These are phyloP conservation scores for Brachyistius frenatus DNA, from an alignment of 2,113 vertebrate genomes.

Conservation along the genomic window DNA sequence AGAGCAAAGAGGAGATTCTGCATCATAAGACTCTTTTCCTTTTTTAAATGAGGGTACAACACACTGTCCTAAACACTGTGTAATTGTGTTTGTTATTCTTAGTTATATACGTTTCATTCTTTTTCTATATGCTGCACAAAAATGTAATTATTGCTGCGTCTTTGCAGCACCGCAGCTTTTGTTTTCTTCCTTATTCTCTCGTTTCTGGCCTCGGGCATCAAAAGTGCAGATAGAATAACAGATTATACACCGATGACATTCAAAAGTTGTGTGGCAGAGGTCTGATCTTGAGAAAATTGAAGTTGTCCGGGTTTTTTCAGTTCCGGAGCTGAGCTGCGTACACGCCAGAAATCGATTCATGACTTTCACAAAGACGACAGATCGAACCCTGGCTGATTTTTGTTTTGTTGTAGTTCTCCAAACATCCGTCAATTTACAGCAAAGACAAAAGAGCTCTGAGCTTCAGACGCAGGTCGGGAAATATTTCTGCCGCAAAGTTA, in stretches of 20 bases:
- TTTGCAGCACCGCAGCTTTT: background rate
- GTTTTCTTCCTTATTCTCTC: background rate
- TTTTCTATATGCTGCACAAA: background rate
- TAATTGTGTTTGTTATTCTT: background rate
- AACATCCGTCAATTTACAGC: constrained; percentile 33
- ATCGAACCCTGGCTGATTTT: constrained; percentile 15
- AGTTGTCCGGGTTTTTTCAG: background rate
- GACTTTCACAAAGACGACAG: background rate
- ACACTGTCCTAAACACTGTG: background rate
- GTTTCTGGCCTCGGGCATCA: background rate
- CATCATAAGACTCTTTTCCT: no score
- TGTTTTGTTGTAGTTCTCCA: constrained; percentile 3
- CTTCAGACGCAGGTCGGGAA: background rate
- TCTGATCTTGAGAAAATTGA: background rate
- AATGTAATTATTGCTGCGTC: background rate
- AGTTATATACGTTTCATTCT: background rate
- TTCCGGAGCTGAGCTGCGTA: background rate
- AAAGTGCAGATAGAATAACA: background rate
- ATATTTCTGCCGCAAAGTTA: background rate
- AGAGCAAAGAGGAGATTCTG: background rate
- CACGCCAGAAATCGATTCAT: background rate
- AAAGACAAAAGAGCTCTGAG: background rate
- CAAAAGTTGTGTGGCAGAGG: background rate
- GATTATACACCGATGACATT: background rate
- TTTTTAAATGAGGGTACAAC: no score